Evolutionary conservation across 1,140 invertebrate species (phyloP).

Genomic region (Eumaeus atala): DNA sequence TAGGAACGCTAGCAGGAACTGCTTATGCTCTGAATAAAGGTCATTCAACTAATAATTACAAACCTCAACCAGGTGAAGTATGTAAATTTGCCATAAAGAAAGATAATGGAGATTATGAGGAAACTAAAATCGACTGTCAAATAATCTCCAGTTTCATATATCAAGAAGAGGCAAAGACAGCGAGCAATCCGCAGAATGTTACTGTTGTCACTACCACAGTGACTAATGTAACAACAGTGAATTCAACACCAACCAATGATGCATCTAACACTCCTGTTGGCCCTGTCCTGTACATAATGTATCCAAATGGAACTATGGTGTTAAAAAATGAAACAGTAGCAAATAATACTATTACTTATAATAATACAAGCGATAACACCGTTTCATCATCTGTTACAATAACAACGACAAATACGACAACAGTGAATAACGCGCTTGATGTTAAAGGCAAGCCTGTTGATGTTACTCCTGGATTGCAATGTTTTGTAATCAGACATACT

Average conservation of each 20-base stretch:
- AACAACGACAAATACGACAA: constrained; percentile 53
- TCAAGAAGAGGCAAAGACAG: constrained; percentile 39
- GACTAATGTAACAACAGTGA: constrained; percentile 52
- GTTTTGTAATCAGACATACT: constrained; percentile 50
- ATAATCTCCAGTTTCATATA: constrained; percentile 59
- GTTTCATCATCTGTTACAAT: constrained; percentile 45
- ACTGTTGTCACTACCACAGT: constrained; percentile 43
- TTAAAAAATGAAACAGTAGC: constrained; percentile 34
- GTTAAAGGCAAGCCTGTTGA: constrained; percentile 54
- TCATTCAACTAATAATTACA: constrained; percentile 36
- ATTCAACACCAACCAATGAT: constrained; percentile 27
- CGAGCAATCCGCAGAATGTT: constrained; percentile 32
- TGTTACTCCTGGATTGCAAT: constrained; percentile 61
- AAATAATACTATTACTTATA: constrained; percentile 26
- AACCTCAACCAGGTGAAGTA: constrained; percentile 46
- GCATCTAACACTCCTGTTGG: constrained; percentile 17
- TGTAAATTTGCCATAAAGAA: constrained; percentile 60
- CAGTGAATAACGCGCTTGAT: constrained; percentile 51
- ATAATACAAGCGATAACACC: constrained; percentile 25
- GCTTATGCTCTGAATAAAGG: constrained; percentile 45
- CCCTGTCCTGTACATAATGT: constrained; percentile 36
- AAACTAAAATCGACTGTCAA: constrained; percentile 61
- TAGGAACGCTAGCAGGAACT: constrained; percentile 50
- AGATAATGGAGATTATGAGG: constrained; percentile 61
- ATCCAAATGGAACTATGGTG: constrained; percentile 56